Percentiles rank a stretch among this genome's conserved stretches.
Conservation (phyloP, 2,113 vertebrate genomes). For the Condylura cristata region DNA sequence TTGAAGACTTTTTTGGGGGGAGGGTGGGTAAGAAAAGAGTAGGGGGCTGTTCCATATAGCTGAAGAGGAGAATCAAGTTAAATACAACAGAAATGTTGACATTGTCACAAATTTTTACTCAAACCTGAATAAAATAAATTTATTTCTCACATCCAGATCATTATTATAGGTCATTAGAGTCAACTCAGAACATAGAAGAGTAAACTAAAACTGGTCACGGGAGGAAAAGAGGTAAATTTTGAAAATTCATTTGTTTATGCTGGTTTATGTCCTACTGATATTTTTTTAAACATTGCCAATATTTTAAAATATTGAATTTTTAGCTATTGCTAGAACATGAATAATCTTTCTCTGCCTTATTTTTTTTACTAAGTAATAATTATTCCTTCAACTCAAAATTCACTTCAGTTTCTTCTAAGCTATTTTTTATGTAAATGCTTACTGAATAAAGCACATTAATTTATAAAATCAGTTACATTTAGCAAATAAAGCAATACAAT, state of each 20-base stretch:
- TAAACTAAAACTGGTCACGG: conserved; percentile 2
- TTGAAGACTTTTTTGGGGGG: not conserved
- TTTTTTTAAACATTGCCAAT: conserved; percentile 31
- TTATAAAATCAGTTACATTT: conserved; percentile 27
- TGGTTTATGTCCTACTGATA: conserved; percentile 50
- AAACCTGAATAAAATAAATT: conserved; percentile 48
- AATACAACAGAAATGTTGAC: conserved; percentile 26
- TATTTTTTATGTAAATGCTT: conserved; percentile 16
- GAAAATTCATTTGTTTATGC: conserved; percentile 26
- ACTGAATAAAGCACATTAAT: conserved; percentile 15
- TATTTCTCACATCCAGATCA: conserved; percentile 15
- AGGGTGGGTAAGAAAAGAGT: too few species aligned
- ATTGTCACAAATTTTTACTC: not conserved
- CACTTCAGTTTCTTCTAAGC: conserved; percentile 48
- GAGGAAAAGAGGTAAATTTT: conserved; percentile 11
- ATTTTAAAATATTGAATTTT: conserved; percentile 34
- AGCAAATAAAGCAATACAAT: conserved; percentile 9
- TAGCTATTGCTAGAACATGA: not conserved
- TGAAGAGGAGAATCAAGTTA: conserved; percentile 13
- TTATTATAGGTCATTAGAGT: conserved; percentile 5
- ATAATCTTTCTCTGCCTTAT: conserved; percentile 36
- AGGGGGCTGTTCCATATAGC: not conserved
- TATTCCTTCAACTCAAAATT: conserved; percentile 49
- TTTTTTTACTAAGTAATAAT: conserved; percentile 36
- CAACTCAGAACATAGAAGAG: conserved; percentile 35